These are phyloP conservation scores for Acanthosoma haemorrhoidale DNA, from an alignment of 2,888 invertebrate genomes.

Conservation along the genomic window DNA sequence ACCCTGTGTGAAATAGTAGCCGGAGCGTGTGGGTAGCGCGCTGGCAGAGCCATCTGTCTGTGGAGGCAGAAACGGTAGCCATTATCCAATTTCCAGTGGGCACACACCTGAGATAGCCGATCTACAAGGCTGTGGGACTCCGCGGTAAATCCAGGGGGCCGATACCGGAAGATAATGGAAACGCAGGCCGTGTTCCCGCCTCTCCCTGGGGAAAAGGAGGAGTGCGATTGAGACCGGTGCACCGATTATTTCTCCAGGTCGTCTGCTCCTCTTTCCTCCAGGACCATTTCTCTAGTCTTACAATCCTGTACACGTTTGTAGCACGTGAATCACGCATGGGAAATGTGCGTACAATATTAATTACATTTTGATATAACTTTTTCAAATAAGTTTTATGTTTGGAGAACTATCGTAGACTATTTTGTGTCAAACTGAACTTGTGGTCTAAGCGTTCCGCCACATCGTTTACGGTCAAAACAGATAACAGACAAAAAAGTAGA, in stretches of 20 bases:
- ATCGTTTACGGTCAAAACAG: too few species aligned
- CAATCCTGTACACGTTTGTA: too few species aligned
- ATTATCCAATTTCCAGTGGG: constrained; percentile 14
- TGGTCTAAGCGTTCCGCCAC: too few species aligned
- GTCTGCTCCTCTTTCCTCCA: background rate
- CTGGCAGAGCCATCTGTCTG: constrained; percentile 4
- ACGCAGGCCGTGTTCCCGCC: background rate
- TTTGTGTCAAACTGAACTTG: too few species aligned
- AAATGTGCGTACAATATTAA: too few species aligned
- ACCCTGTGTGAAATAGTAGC: constrained; percentile 5
- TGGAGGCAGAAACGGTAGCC: constrained; percentile 12
- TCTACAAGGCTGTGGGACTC: constrained; percentile 2
- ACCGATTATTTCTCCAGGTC: background rate
- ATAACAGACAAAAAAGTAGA: too few species aligned
- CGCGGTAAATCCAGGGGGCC: background rate
- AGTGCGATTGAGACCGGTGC: background rate
- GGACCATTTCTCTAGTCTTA: too few species aligned
- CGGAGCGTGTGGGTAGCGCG: constrained; percentile 1
- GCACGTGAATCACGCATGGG: too few species aligned
- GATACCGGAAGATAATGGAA: constrained; percentile 1
- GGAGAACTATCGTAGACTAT: too few species aligned
- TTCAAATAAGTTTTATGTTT: too few species aligned
- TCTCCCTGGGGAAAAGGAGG: background rate
- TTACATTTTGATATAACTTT: too few species aligned
- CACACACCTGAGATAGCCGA: background rate